These are phyloP conservation scores for Hipposideros larvatus DNA, from an alignment of 2,797 vertebrate species.

Conservation along the genomic window DNA sequence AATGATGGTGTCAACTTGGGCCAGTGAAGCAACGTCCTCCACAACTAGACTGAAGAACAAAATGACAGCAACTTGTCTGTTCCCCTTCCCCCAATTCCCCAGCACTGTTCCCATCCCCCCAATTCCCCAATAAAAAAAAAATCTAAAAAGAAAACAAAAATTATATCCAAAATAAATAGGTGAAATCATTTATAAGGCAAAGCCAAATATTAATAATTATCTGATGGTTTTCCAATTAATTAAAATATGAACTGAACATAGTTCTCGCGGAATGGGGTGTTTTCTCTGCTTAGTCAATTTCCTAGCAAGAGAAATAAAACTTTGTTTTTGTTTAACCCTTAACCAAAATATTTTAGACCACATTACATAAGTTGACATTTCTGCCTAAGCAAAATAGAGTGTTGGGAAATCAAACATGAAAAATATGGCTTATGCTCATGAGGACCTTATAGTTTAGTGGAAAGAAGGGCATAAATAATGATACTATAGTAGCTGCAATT, in stretches of 20 bases:
- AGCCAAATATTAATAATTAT: slow-evolving; percentile 30
- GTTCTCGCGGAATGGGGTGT: background rate
- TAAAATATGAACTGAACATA: slow-evolving; percentile 44
- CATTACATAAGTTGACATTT: background rate
- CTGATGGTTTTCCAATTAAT: background rate
- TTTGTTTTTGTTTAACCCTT: background rate
- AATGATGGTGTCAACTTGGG: too few relatives aligned
- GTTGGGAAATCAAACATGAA: slow-evolving; percentile 1
- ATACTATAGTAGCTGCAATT: background rate
- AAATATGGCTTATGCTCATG: background rate
- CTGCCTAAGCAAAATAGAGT: background rate
- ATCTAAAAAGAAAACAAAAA: background rate
- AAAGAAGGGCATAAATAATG: background rate
- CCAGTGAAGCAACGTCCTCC: too few relatives aligned
- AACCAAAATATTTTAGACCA: slow-evolving; percentile 46
- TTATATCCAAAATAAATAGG: background rate
- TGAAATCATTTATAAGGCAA: background rate
- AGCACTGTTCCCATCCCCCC: too few relatives aligned
- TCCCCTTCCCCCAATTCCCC: too few relatives aligned
- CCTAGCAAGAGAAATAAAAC: background rate
- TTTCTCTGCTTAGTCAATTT: background rate
- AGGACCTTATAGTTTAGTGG: background rate
- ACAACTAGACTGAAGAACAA: too few relatives aligned
- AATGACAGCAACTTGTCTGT: too few relatives aligned
- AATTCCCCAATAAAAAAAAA: too few relatives aligned